Evolutionary conservation across 2,888 invertebrate species (phyloP).

Genomic region (Mimumesa dahlbomi): DNA sequence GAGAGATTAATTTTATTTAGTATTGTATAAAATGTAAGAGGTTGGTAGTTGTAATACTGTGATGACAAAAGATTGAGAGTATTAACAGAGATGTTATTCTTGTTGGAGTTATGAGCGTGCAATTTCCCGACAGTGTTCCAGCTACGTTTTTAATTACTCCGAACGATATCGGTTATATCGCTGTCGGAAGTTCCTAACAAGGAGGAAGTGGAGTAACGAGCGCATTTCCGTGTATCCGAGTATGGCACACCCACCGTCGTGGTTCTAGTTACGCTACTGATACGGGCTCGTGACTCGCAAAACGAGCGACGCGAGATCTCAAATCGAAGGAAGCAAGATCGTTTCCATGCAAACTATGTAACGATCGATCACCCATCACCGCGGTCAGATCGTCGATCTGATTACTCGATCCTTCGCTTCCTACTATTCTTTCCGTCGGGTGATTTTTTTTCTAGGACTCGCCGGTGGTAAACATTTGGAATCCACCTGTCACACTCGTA

Average conservation of each 20-base stretch:
- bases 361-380: constrained; percentile 69
- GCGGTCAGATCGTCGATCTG: constrained; percentile 30
- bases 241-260: constrained; percentile 10
- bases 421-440: constrained; percentile 10
- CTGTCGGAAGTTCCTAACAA: constrained; percentile 27
- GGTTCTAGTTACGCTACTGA: constrained; percentile 28
- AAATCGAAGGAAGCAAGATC: constrained; percentile 61
- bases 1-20: too few relatives aligned
- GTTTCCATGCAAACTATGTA: constrained; percentile 66
- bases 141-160: constrained; percentile 22
- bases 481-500: too few relatives aligned
- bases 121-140: too few relatives aligned
- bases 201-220: constrained; percentile 8
- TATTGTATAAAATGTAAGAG: too few relatives aligned
- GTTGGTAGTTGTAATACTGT: too few relatives aligned
- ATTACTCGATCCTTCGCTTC: constrained; percentile 27
- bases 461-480: background rate
- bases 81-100: too few relatives aligned
- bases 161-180: constrained; percentile 26
- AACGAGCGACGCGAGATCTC: constrained; percentile 31
- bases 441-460: background rate
- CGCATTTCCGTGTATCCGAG: constrained; percentile 27
- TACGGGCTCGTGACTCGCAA: constrained; percentile 22
- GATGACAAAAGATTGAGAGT: too few relatives aligned
- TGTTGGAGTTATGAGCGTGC: too few relatives aligned